Conservation (phyloP, 2,797 vertebrate species). For the Natrix natrix region DNA sequence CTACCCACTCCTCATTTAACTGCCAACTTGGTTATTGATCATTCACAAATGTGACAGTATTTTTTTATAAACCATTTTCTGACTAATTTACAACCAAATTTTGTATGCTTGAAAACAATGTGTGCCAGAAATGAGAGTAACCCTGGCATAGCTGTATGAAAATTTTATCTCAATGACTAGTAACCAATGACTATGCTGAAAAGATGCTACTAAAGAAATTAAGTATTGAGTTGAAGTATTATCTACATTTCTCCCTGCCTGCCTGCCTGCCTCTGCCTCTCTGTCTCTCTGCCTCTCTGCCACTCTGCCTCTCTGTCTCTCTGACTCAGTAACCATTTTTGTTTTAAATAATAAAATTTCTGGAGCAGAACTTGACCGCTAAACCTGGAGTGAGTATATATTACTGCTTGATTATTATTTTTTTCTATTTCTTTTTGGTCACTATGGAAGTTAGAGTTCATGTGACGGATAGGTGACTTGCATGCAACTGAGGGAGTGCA, state of each 20-base stretch:
- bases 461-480: not conserved
- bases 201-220: too few relatives aligned
- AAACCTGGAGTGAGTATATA: not conserved
- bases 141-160: not conserved
- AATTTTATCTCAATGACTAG: not conserved
- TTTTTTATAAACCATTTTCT: not conserved
- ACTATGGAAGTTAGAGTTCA: not conserved
- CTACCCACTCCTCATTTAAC: not conserved
- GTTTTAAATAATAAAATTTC: not conserved
- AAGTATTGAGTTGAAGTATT: too few relatives aligned
- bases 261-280: too few relatives aligned
- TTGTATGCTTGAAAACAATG: not conserved
- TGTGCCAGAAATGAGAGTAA: not conserved
- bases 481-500: not conserved
- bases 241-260: too few relatives aligned
- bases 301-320: too few relatives aligned
- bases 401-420: not conserved
- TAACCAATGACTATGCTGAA: not conserved
- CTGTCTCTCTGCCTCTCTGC: too few relatives aligned
- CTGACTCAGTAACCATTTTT: not conserved
- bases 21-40: not conserved
- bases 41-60: not conserved
- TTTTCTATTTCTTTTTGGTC: not conserved
- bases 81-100: not conserved
- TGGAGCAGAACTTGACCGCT: not conserved